phyloP scores from a whole-genome alignment of 2,113 vertebrate genomes.

The Rhea americana region DNA sequence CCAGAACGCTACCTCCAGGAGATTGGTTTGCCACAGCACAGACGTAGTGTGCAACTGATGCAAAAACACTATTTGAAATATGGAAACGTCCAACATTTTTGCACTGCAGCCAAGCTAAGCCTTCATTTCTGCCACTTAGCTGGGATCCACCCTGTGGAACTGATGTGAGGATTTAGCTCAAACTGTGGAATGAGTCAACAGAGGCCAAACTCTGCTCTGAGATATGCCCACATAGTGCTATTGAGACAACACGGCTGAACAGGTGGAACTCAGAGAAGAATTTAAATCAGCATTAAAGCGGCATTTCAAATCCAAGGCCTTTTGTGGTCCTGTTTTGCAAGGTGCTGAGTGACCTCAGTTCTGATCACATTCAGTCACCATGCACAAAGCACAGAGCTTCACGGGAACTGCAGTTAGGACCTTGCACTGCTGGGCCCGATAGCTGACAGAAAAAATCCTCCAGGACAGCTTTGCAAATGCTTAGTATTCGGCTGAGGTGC shows the following conservation, averaged over 20 bases:
- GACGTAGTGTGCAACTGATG: neutral
- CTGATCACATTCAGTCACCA: neutral
- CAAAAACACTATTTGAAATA: constrained; percentile 36
- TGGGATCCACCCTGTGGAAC: neutral
- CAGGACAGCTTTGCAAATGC: neutral
- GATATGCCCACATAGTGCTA: rapidly evolving
- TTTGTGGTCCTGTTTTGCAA: neutral
- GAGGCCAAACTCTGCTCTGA: neutral
- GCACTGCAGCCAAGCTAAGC: constrained; percentile 38
- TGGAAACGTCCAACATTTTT: constrained; percentile 61
- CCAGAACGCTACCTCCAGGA: constrained; percentile 18
- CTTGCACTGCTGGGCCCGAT: neutral
- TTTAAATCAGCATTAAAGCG: neutral
- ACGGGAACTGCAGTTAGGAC: neutral
- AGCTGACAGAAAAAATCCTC: neutral
- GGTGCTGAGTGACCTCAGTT: rapidly evolving
- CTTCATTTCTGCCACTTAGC: constrained; percentile 1
- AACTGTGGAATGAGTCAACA: rapidly evolving
- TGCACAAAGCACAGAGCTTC: rapidly evolving
- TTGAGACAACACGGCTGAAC: neutral
- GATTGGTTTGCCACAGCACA: constrained; percentile 37
- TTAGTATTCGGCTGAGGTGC: constrained; percentile 37
- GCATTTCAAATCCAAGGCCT: neutral
- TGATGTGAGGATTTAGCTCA: neutral
- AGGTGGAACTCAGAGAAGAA: constrained; percentile 11